These are phyloP conservation scores for Prunella strophiata DNA, from an alignment of 2,797 vertebrate species.

Conservation along the genomic window DNA sequence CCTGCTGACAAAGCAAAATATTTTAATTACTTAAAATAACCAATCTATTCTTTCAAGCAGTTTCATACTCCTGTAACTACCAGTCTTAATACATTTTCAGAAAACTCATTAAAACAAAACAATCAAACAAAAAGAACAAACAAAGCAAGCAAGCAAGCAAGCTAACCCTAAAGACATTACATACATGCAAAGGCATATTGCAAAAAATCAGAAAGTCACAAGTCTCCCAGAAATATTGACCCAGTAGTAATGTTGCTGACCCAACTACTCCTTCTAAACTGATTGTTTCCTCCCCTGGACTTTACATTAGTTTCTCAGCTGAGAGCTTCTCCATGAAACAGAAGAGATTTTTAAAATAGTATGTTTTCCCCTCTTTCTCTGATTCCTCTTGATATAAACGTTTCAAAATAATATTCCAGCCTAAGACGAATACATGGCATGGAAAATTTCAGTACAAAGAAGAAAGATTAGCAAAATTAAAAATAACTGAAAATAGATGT, in stretches of 20 bases:
- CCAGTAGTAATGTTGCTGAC: not conserved
- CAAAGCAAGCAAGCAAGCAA: not conserved
- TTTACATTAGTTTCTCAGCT: not conserved
- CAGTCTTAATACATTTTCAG: not conserved
- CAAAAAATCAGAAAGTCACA: not conserved
- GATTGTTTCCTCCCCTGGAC: not conserved
- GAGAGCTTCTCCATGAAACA: not conserved
- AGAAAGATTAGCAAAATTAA: not conserved
- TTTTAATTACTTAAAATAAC: not conserved
- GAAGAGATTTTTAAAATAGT: not conserved
- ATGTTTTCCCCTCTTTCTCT: not conserved
- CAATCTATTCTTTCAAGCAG: not conserved
- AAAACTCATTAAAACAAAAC: not conserved
- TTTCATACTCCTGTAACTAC: not conserved
- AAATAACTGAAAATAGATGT: not conserved
- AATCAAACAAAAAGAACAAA: not conserved
- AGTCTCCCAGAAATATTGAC: not conserved
- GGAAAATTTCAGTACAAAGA: not conserved
- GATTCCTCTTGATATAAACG: not conserved
- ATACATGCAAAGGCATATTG: not conserved
- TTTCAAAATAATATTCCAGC: not conserved
- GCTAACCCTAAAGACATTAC: not conserved
- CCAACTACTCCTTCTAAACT: not conserved
- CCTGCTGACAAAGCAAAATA: not conserved
- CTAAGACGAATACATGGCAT: not conserved